phyloP scores from a whole-genome alignment of 2,113 vertebrate genomes.

The Oncorhynchus mykiss region DNA sequence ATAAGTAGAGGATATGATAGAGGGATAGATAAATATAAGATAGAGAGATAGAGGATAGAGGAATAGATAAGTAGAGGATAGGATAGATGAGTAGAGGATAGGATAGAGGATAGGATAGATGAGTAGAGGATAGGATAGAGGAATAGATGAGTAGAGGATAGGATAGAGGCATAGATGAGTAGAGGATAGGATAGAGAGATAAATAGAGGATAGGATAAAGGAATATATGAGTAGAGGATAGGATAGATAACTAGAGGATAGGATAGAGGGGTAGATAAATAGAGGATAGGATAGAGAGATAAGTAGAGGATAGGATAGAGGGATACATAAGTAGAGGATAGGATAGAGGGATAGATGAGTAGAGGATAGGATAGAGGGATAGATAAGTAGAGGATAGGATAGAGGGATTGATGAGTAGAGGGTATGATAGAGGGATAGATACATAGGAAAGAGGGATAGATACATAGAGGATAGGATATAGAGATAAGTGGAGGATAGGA shows the following conservation, averaged over 20 bases:
- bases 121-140: too few species aligned
- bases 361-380: slow-evolving; percentile 55
- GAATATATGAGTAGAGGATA: too few species aligned
- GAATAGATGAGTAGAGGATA: not conserved
- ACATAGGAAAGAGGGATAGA: too few species aligned
- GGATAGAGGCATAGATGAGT: too few species aligned
- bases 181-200: slow-evolving; percentile 48
- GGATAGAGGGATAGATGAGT: not conserved
- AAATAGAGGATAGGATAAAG: too few species aligned
- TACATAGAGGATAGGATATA: slow-evolving; percentile 15
- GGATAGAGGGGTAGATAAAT: not conserved
- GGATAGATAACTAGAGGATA: not conserved
- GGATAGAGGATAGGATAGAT: too few species aligned
- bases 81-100: slow-evolving; percentile 13
- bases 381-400: slow-evolving; percentile 52
- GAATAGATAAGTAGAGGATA: not conserved
- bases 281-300: not conserved
- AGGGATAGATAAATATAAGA: not conserved
- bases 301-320: slow-evolving; percentile 36
- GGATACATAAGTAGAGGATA: slow-evolving; percentile 7
- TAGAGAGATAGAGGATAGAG: not conserved
- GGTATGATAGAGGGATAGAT: too few species aligned
- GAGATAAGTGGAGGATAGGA: slow-evolving; percentile 67
- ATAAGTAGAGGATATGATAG: not conserved
- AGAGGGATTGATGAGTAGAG: too few species aligned